Evolutionary conservation across 2,113 vertebrate genomes (phyloP).

Genomic region (Chlorodrepanis virens): DNA sequence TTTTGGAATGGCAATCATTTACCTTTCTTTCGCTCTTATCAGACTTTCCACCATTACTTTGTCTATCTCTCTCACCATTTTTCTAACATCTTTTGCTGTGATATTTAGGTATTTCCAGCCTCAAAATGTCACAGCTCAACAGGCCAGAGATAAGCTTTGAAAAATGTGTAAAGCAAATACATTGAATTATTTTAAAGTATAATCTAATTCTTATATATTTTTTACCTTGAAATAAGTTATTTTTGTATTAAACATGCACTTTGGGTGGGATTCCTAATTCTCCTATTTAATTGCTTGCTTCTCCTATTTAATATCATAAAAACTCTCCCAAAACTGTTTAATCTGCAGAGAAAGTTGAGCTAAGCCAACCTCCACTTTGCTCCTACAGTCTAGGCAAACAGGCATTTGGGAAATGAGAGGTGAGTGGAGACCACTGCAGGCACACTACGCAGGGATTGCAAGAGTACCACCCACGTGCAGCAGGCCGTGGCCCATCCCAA

Average conservation of each 20-base stretch:
- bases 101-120: not conserved
- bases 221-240: not conserved
- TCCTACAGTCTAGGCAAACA: not conserved
- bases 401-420: not conserved
- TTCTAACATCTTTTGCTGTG: not conserved
- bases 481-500: not conserved
- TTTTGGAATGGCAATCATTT: not conserved
- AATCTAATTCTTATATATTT: not conserved
- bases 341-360: not conserved
- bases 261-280: not conserved
- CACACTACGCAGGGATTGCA: not conserved
- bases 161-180: not conserved
- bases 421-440: not conserved
- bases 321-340: not conserved
- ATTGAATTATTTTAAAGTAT: not conserved
- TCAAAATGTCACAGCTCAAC: not conserved
- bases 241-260: not conserved
- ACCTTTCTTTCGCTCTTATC: not conserved
- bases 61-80: not conserved
- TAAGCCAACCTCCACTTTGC: not conserved
- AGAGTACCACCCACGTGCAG: not conserved
- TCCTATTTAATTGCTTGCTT: not conserved
- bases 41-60: not conserved
- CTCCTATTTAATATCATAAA: not conserved
- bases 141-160: not conserved